Conservation (phyloP, 2,113 vertebrate species). For the Ramphastos sulfuratus region DNA sequence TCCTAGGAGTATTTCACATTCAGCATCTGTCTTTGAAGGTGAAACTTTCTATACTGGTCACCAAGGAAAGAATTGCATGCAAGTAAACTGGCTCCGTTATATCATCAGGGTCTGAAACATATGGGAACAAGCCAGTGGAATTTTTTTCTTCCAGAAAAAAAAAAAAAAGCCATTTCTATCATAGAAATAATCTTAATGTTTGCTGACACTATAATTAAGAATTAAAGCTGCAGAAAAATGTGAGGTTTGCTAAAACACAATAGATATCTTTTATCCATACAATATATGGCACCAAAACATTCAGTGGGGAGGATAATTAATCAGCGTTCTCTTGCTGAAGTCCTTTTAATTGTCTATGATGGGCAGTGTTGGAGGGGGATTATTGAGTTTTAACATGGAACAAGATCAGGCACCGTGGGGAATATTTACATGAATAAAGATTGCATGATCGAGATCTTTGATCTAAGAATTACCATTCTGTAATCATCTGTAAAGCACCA, state of each 20-base stretch:
- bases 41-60: background rate
- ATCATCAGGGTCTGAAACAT: background rate
- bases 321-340: conserved; percentile 29
- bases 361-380: background rate
- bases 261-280: conserved; percentile 53
- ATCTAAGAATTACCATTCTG: conserved; percentile 59
- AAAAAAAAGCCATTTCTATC: background rate
- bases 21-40: background rate
- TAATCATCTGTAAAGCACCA: conserved; percentile 58
- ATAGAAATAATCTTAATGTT: conserved; percentile 20
- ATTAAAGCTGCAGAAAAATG: conserved; percentile 56
- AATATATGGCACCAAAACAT: conserved; percentile 39
- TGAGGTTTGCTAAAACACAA: conserved; percentile 55
- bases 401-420: conserved; percentile 34
- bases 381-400: conserved; percentile 37
- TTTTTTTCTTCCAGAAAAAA: conserved; percentile 22
- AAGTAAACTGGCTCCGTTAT: conserved; percentile 26
- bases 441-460: conserved; percentile 53
- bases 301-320: conserved; percentile 33
- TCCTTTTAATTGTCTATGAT: conserved; percentile 41
- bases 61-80: background rate
- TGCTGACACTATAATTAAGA: conserved; percentile 51
- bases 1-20: background rate
- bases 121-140: background rate
- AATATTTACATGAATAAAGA: conserved; percentile 58